Percentiles rank a stretch among this genome's conserved stretches.
Evolutionary conservation across 2,113 vertebrate species (phyloP).

Genomic region (Sciurus niger): DNA sequence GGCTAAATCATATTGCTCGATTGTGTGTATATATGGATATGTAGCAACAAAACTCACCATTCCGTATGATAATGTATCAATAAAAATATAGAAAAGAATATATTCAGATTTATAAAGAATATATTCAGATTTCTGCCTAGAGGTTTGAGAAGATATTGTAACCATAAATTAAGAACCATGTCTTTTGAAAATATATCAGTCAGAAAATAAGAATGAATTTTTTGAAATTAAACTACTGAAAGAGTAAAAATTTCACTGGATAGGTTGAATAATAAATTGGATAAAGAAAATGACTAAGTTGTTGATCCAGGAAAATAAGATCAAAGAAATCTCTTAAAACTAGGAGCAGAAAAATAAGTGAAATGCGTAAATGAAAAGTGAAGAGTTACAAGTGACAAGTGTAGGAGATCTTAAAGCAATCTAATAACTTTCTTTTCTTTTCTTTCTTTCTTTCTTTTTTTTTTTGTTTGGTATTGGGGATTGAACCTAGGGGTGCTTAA

Average conservation of each 20-base stretch:
- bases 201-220: background rate
- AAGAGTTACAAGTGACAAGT: background rate
- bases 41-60: no score
- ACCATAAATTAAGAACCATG: constrained; percentile 37
- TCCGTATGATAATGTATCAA: no score
- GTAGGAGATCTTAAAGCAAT: background rate
- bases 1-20: no score
- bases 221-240: constrained; percentile 18
- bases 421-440: no score
- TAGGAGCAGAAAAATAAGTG: background rate
- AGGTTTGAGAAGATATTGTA: background rate
- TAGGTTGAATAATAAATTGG: background rate
- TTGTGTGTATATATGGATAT: no score
- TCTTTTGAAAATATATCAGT: constrained; percentile 27
- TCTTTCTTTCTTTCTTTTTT: no score
- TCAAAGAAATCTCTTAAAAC: constrained; percentile 26
- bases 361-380: background rate
- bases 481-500: no score
- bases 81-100: background rate
- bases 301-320: constrained; percentile 52
- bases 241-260: constrained; percentile 21
- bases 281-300: constrained; percentile 39
- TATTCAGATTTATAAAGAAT: background rate
- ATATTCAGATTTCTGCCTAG: background rate
- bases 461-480: no score